Base-by-base conservation (phyloP, 2,797 vertebrate genomes). In the Semotilus atromaculatus region DNA sequence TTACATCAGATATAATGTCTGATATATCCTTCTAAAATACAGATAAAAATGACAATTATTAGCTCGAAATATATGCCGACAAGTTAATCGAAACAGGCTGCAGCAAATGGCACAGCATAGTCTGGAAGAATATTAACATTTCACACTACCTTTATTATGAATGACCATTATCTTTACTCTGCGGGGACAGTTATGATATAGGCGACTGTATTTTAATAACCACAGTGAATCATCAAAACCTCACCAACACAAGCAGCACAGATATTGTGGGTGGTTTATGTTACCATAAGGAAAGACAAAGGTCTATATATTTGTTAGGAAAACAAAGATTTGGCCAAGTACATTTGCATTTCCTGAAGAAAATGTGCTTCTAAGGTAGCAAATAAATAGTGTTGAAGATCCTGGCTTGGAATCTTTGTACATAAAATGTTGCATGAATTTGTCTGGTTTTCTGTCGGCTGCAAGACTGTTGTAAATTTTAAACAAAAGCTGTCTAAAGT, bases 261-360 rank as follows among this genome's bases (percentile, higher is more conserved):
- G 18, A 45, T 62, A 21, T 19, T 21, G 58, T 62, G 58, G 58
- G 36, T 31, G 76, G 38, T 64, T 64, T 64, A 43, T 40, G 23
- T 31, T 64, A 45, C 36, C 38, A 79, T 6, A 13, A 40, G 18
- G 29, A 66, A 80, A 66, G 26, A 66, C 77, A 80, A 31, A 67
- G 19, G 60, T 66, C 10, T 43, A 66, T 21, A 34, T 79, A 48
- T 80, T 48, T 80, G 10, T 43, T 34, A 66, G 48, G 58, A 64
- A 78, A 78, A 78, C 58, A 78, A 45, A 62, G n/a, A 64, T 64
- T 64, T 78, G 58, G 58, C 76, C 76, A 64, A 78, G 75, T 31
- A 7, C 36, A 78, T 78, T 78, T 78, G 76, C 38, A 64, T 78
- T 78, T 78, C 38, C 58, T 78, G 18, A 29, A 78, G 38, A n/a